Conservation (phyloP, 2,888 invertebrate genomes). For the Lasius platythorax region DNA sequence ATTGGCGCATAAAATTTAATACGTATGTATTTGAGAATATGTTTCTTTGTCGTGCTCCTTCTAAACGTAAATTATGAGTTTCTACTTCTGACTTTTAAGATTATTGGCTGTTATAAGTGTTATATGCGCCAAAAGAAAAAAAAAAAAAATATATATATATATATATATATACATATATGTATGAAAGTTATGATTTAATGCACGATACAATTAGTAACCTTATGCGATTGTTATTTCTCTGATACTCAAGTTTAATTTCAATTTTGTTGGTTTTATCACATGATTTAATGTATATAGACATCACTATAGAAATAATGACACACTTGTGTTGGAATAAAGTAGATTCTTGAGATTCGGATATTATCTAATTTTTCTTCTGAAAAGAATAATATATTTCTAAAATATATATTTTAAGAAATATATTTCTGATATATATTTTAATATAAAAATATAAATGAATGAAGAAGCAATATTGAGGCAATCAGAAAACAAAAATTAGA, state of each 20-base stretch:
- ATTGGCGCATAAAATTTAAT: conserved; percentile 17
- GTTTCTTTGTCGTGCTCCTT: not conserved
- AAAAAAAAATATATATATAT: not conserved
- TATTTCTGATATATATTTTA: not conserved
- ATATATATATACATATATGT: not conserved
- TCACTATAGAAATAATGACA: not conserved
- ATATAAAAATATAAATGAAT: not conserved
- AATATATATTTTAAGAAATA: not conserved
- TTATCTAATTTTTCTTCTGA: not conserved
- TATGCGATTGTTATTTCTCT: not conserved
- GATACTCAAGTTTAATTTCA: not conserved
- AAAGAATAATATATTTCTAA: not conserved
- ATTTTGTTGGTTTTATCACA: not conserved
- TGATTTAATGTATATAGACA: not conserved
- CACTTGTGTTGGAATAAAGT: not conserved
- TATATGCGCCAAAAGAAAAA: not conserved
- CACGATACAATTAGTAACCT: conserved; percentile 1
- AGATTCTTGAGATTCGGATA: not conserved
- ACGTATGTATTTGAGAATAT: not conserved
- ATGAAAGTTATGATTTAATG: not conserved
- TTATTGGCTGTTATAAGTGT: not conserved
- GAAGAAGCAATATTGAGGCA: not conserved
- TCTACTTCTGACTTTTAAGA: not conserved
- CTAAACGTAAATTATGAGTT: not conserved
- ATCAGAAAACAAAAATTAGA: not conserved